Percentiles rank a stretch among this genome's conserved stretches.
Evolutionary conservation across 2,113 vertebrate genomes (phyloP).

Genomic region (Athene noctua): DNA sequence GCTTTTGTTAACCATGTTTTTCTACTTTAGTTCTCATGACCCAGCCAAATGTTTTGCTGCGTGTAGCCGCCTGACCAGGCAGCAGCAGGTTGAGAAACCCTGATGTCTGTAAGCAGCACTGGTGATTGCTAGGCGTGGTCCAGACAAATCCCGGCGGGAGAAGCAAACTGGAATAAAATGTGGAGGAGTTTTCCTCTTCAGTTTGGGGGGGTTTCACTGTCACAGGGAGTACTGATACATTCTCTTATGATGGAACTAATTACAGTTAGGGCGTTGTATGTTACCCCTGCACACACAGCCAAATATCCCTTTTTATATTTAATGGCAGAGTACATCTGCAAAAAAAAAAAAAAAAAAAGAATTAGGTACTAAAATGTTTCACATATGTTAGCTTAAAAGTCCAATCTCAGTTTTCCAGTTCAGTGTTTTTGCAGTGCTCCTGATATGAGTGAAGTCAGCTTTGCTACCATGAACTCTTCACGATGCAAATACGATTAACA

Average conservation of each 20-base stretch:
- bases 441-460: neutral
- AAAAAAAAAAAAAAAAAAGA: neutral
- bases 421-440: neutral
- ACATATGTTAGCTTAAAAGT: rapidly evolving
- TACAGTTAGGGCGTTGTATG: rapidly evolving
- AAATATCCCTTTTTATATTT: neutral
- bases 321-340: neutral
- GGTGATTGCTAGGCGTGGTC: neutral
- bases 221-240: neutral
- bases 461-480: rapidly evolving
- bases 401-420: neutral
- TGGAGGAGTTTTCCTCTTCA: neutral
- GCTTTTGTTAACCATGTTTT: neutral
- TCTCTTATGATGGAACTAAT: neutral
- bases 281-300: neutral
- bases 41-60: neutral
- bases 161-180: neutral
- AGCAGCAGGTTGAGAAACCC: neutral
- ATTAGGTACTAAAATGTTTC: neutral
- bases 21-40: neutral
- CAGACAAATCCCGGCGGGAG: neutral
- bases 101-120: neutral
- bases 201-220: rapidly evolving
- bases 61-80: neutral
- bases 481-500: neutral